Evolutionary conservation across 2,113 vertebrate species (phyloP).

Genomic region (Gymnobelideus leadbeateri): DNA sequence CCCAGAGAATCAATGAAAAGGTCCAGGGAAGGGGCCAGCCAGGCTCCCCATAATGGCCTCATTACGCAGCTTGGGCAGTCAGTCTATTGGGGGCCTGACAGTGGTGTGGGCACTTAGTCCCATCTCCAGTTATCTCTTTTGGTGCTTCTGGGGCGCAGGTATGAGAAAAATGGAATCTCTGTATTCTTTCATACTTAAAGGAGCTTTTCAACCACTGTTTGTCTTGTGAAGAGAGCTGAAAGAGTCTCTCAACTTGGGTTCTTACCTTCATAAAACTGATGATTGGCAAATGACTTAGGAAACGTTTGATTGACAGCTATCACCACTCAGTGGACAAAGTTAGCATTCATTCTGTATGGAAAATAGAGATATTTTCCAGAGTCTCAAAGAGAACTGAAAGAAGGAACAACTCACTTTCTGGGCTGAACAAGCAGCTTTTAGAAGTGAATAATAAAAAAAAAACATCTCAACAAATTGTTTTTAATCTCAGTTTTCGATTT

Average conservation of each 20-base stretch:
- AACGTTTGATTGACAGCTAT: background rate
- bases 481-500: background rate
- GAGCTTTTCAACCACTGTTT: background rate
- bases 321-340: background rate
- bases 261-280: background rate
- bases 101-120: no score
- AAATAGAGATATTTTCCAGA: background rate
- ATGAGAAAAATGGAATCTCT: no score
- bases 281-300: background rate
- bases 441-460: background rate
- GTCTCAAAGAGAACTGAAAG: background rate
- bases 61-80: background rate
- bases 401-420: background rate
- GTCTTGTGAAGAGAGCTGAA: background rate
- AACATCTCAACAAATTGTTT: no score
- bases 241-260: background rate
- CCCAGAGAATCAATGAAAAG: background rate
- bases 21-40: background rate
- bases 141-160: no score
- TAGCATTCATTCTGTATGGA: conserved; percentile 27
- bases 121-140: no score
- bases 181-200: background rate
- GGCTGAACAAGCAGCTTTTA: background rate
- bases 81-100: no score
- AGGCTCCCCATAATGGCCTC: background rate